Base-by-base conservation (phyloP, 1,140 invertebrate genomes). In the Piezodorus guildinii region DNA sequence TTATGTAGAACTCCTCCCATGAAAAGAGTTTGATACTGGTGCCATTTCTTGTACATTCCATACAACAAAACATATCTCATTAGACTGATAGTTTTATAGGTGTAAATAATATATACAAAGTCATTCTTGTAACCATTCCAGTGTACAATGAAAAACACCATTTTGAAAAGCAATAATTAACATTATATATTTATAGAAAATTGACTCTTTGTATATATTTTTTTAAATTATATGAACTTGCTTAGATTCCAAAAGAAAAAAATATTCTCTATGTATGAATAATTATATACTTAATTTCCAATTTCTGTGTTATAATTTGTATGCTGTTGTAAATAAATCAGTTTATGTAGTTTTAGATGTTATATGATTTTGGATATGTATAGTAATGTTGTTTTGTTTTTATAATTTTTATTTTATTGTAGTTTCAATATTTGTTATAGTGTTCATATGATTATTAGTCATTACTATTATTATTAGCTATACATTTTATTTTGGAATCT, bases 1-100 rank as follows among this genome's bases (percentile, higher is more conserved):
- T 77, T 98, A 98, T 78, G 93, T 98, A 16, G 93, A 97, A 78
- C 84, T 85, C 66, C 78, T 90, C 71, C 85, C 85, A 68, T 86
- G 54, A 62, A 19, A 43, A 17, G 30, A 27, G 34, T 43, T 30
- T n/a, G 34, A 19, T 16, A 43, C 15, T 30, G 44, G 60, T 65
- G 59, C 45, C 63, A 65, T 51, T 60, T 46, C 59, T 25, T 60
- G 19, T 52, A 60, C 58, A 60, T 65, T 60, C 64, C 58, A 17
- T 62, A 39, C 12, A n/a, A 61, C 23, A 45, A 65, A 54, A 56
- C 64, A 65, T 65, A 65, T 65, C 64, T 45, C 60, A 43, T 23
- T 56, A 62, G 63, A 65, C 64, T 65, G 64, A 65, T 65, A 63
- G 62, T 16, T 30, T 17, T 54, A 30, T 60, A 60, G 52, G 52